Conservation (phyloP, 2,888 invertebrate species). For the Sipha maydis region DNA sequence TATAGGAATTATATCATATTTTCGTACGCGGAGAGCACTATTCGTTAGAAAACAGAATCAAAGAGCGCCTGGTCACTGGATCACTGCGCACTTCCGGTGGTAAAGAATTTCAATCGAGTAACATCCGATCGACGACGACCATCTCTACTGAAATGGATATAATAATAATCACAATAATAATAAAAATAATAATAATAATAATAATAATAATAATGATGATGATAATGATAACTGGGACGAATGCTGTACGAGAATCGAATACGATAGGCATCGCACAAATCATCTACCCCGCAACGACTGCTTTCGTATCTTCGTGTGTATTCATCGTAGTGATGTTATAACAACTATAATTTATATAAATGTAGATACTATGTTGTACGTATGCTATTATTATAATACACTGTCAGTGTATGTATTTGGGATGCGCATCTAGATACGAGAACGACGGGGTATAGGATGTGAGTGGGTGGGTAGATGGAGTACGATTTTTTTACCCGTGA, state of each 20-base stretch:
- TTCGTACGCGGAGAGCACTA: background rate
- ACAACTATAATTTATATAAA: too few species aligned
- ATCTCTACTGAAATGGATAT: background rate
- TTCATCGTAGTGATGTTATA: too few species aligned
- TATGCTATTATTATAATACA: too few species aligned
- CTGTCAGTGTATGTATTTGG: too few species aligned
- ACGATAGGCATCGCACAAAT: constrained; percentile 23
- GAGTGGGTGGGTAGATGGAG: background rate
- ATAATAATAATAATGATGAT: too few species aligned
- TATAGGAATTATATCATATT: too few species aligned
- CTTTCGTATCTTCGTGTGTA: background rate
- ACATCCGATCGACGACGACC: background rate
- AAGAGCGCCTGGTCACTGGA: accelerated
- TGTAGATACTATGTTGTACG: too few species aligned
- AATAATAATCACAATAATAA: background rate
- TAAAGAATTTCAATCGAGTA: background rate
- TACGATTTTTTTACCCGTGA: constrained; percentile 1
- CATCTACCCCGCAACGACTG: background rate
- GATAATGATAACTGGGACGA: background rate
- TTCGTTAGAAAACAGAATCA: too few species aligned
- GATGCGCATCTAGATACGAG: too few species aligned
- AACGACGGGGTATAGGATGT: too few species aligned
- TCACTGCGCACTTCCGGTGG: background rate
- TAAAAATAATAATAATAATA: too few species aligned
- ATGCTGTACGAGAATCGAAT: background rate